Base-by-base conservation (phyloP, 2,113 vertebrate species). In the Tragelaphus imberbis region DNA sequence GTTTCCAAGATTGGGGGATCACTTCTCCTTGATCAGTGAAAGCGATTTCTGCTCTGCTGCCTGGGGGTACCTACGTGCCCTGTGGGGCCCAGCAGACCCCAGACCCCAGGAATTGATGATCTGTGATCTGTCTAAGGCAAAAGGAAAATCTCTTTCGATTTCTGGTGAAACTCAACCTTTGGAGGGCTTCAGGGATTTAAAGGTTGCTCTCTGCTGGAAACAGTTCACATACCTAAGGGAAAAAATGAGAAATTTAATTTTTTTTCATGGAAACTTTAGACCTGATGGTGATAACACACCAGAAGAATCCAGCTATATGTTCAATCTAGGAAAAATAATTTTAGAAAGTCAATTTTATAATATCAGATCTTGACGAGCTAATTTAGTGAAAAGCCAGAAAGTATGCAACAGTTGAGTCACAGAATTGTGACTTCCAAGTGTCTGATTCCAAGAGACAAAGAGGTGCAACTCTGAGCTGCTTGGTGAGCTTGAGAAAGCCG, bases 61-160 rank as follows among this genome's bases (percentile, higher is more conserved):
- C 0, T 14, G 21, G 30, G 28, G 33, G 56, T 12, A 30, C 3
- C 10, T 30, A 40, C 0, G 3, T 19, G 13, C 11, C 1, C 47
- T 6, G 19, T 23, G 59, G 23, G 88, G 82, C 30, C 27, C 65
- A 25, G 40, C 51, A 63, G 40, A 81, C 4, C 3, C 55, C 36
- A 81, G 51, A 40, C 7, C 36, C 85, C 40, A 16, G 84, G 55
- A 44, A 12, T 44, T 87, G 80, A 92, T 71, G 56, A 33, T 33
- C 56, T 88, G 75, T 0, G 21, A 44, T 82, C 28, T 40, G 21
- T 81, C 33, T 51, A 25, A 13, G 12, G 47, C 30, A 27, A 71
- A 79, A 55, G 28, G 30, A n/a, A 49, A 59, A 51, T 49, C 5
- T 6, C 4, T 27, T 59, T 44, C 12, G 6, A 49, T 85, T 93